Conservation (phyloP, 1,140 invertebrate species). For the Macrosteles quadrilineatus region DNA sequence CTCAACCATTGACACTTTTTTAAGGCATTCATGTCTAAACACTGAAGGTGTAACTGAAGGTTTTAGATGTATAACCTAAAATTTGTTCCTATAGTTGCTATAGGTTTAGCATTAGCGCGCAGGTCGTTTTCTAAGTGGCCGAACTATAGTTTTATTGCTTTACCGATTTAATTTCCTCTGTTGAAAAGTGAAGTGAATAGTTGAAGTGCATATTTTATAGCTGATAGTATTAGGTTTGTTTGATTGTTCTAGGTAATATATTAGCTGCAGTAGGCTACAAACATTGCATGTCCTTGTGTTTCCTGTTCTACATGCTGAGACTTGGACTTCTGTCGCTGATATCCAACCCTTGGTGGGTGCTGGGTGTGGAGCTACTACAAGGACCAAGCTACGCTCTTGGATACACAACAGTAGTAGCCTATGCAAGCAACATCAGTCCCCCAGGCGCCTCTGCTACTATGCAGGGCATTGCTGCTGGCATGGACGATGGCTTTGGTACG, state of each 20-base stretch:
- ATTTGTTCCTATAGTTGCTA: too few species aligned
- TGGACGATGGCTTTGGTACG: conserved; percentile 77
- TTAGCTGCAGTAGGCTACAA: conserved; percentile 69
- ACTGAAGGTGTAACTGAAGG: too few species aligned
- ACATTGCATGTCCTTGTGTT: conserved; percentile 68
- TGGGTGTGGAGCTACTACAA: conserved; percentile 71
- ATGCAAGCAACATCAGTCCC: conserved; percentile 71
- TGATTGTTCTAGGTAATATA: conserved; percentile 60
- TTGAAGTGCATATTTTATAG: too few species aligned
- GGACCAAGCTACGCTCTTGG: conserved; percentile 77
- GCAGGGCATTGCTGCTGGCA: conserved; percentile 78
- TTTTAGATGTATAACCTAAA: too few species aligned
- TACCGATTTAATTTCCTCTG: too few species aligned
- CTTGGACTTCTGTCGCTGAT: conserved; percentile 68
- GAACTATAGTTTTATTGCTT: too few species aligned
- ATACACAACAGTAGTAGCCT: conserved; percentile 75
- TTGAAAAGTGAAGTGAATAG: too few species aligned
- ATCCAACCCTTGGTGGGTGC: conserved; percentile 70
- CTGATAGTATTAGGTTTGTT: too few species aligned
- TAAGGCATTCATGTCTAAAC: too few species aligned
- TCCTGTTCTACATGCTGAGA: conserved; percentile 67
- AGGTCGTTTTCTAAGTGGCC: too few species aligned
- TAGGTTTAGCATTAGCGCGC: too few species aligned
- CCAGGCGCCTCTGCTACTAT: conserved; percentile 77
- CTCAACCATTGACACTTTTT: too few species aligned